These are phyloP conservation scores for Micromussa lordhowensis DNA, from an alignment of 92 coral and sea anemone genomes.

Conservation along the genomic window DNA sequence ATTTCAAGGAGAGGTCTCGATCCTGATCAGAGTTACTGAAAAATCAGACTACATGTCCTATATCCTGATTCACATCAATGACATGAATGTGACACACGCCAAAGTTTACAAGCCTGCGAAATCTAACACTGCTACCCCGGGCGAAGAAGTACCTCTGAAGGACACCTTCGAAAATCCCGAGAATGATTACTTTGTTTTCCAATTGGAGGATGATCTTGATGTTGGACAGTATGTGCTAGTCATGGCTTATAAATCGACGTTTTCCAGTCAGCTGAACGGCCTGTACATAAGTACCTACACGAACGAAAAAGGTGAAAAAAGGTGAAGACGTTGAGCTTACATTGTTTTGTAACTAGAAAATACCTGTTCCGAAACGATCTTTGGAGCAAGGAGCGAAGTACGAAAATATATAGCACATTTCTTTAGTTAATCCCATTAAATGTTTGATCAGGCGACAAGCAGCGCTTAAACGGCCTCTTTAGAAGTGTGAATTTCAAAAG, in stretches of 20 bases:
- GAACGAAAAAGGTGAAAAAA: constrained; percentile 56
- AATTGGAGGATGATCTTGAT: constrained; percentile 54
- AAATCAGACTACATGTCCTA: constrained; percentile 58
- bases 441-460: no score
- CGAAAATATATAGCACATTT: no score
- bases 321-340: constrained; percentile 53
- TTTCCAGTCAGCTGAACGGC: constrained; percentile 82
- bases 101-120: constrained; percentile 43
- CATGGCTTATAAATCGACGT: constrained; percentile 68
- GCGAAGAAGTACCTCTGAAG: constrained; percentile 48
- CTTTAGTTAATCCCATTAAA: no score
- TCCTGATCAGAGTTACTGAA: constrained; percentile 54
- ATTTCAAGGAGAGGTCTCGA: constrained; percentile 67
- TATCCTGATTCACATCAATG: constrained; percentile 78
- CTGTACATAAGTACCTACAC: constrained; percentile 81
- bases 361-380: background rate
- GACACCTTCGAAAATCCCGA: constrained; percentile 62
- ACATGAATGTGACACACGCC: constrained; percentile 70
- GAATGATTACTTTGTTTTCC: constrained; percentile 79
- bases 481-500: no score
- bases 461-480: no score
- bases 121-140: constrained; percentile 34
- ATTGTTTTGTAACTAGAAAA: background rate
- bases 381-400: background rate
- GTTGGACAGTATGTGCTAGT: constrained; percentile 71